Percentiles rank a stretch among this genome's conserved stretches.
Evolutionary conservation across 2,888 invertebrate genomes (phyloP).

Genomic region (Unio pictorum): DNA sequence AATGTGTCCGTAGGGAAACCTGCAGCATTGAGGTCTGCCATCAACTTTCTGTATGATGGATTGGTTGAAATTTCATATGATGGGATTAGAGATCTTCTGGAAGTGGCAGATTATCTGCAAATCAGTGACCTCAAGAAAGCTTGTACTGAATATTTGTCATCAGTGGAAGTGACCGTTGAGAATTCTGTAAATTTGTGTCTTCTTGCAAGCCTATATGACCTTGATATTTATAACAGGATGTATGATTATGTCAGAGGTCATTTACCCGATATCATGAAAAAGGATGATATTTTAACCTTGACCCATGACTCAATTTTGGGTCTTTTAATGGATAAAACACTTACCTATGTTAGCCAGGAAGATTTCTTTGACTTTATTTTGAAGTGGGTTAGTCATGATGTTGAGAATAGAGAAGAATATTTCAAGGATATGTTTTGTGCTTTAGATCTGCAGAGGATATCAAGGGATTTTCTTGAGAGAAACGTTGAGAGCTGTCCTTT

Average conservation of each 20-base stretch:
- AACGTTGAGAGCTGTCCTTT: constrained; percentile 33
- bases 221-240: constrained; percentile 47
- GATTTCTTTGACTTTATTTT: constrained; percentile 52
- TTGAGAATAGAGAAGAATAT: constrained; percentile 23
- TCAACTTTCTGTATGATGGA: constrained; percentile 54
- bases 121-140: constrained; percentile 47
- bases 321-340: constrained; percentile 42
- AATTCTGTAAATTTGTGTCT: constrained; percentile 54
- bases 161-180: constrained; percentile 35
- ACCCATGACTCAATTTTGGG: constrained; percentile 48
- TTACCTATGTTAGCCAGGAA: constrained; percentile 47
- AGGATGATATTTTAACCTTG: constrained; percentile 45
- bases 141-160: constrained; percentile 43
- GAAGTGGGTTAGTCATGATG: constrained; percentile 49
- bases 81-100: constrained; percentile 42
- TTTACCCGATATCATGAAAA: constrained; percentile 48
- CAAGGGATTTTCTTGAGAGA: constrained; percentile 30
- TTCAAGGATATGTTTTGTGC: constrained; percentile 49
- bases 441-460: constrained; percentile 41
- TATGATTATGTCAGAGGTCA: constrained; percentile 48
- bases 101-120: constrained; percentile 58
- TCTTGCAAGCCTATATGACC: constrained; percentile 51
- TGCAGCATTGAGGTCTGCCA: constrained; percentile 44
- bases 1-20: constrained; percentile 41
- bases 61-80: constrained; percentile 36